Base-by-base conservation (phyloP, 1,140 invertebrate species). In the Diabrotica undecimpunctata region DNA sequence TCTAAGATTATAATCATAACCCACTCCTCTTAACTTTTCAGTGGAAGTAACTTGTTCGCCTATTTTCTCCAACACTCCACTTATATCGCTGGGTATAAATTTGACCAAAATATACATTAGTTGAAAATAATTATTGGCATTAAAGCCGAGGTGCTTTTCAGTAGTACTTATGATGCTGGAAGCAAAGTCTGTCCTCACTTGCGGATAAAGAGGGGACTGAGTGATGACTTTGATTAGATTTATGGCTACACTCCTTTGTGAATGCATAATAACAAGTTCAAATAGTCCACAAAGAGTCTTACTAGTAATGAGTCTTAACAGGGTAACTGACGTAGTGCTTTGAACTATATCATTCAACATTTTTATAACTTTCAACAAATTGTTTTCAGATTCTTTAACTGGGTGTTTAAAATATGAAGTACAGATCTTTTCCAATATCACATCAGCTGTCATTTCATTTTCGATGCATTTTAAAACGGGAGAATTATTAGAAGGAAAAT, bases 1-100 rank as follows among this genome's bases (percentile, higher is more conserved):
- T 46, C 77, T 69, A 55, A 78, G 68, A 57, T 66, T 72, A 46
- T 74, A 73, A 70, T 78, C 76, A 71, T 70, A 78, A 2, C 76
- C 75, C 7, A 77, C 70, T 10, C 76, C 75, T 51, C 76, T 64
- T 60, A 77, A 69, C 35, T 66, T 65, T 68, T 78, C 77, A 35
- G 76, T 70, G 60, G 66, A 65, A 11, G 25, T 41, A 36, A 77
- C 66, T 37, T 77, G 67, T 54, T 67, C 55, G 54, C 70, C 72
- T 52, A 78, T 70, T 50, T 63, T 60, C 11, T 59, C 69, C 4
- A 77, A 57, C 7, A 71, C 12, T 41, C 55, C 57, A 41, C 58
- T 66, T 6, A 77, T 53, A 62, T 72, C 71, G 57, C 50, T 64
- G 9, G 75, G 72, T 5, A 73, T 66, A 60, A 75, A 67, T 62